phyloP scores from a whole-genome alignment of 2,888 invertebrate species.

The Psococerastis gibbosa region DNA sequence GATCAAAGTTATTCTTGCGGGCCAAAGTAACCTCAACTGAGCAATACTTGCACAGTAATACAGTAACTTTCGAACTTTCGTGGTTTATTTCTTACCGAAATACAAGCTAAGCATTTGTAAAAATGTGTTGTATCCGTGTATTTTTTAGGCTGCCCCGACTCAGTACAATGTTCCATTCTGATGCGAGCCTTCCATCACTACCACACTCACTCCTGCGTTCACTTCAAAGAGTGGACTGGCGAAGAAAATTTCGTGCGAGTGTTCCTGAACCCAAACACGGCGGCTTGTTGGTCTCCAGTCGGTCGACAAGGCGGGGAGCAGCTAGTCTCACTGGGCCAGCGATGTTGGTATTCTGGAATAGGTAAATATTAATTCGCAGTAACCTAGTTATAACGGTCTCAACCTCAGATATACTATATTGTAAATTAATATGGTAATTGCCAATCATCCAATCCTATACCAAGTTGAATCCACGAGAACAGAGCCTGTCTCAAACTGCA shows the following conservation, averaged over 20 bases:
- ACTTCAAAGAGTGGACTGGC: conserved; percentile 23
- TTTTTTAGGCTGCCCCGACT: conserved; percentile 20
- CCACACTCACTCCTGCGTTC: conserved; percentile 22
- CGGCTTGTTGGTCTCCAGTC: conserved; percentile 22
- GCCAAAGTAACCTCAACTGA: background rate
- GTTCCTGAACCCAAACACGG: conserved; percentile 20
- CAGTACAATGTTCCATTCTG: conserved; percentile 20
- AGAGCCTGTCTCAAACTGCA: too few relatives aligned
- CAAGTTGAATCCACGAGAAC: too few relatives aligned
- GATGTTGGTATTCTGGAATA: conserved; percentile 27
- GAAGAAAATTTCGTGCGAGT: conserved; percentile 23
- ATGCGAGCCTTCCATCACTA: conserved; percentile 21
- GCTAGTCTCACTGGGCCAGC: conserved; percentile 26
- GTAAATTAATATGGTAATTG: too few relatives aligned
- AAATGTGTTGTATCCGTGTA: background rate
- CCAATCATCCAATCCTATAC: too few relatives aligned
- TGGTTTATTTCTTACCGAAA: too few relatives aligned
- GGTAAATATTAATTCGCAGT: too few relatives aligned
- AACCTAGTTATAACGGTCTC: too few relatives aligned
- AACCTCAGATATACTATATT: too few relatives aligned
- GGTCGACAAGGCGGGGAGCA: conserved; percentile 31
- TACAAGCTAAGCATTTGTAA: too few relatives aligned
- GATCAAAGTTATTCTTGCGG: too few relatives aligned
- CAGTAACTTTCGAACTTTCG: too few relatives aligned
- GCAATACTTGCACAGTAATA: too few relatives aligned